Evolutionary conservation across 2,888 invertebrate genomes (phyloP).

Genomic region (Lasioglossum vierecki): DNA sequence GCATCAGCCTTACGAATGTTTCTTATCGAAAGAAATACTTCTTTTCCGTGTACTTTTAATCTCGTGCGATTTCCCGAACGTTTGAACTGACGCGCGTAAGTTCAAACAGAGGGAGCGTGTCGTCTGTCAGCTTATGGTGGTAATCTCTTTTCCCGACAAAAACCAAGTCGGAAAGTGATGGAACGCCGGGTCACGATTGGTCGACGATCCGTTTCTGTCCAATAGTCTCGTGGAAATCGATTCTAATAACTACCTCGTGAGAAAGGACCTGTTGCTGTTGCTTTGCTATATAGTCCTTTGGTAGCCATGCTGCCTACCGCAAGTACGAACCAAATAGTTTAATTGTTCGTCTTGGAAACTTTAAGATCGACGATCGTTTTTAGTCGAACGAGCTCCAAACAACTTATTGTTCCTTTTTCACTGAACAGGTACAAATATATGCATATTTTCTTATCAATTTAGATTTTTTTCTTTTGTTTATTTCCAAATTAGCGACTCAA

Average conservation of each 20-base stretch:
- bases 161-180: neutral
- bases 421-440: slow-evolving; percentile 33
- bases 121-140: neutral
- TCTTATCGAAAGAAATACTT: neutral
- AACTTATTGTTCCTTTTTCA: neutral
- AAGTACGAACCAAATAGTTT: slow-evolving; percentile 24
- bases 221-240: slow-evolving; percentile 39
- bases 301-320: slow-evolving; percentile 36
- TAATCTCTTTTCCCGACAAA: slow-evolving; percentile 22
- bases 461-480: slow-evolving; percentile 22
- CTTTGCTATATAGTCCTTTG: slow-evolving; percentile 28
- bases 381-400: neutral
- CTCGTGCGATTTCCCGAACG: neutral
- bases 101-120: slow-evolving; percentile 24
- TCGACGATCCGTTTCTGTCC: slow-evolving; percentile 33
- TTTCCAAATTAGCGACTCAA: slow-evolving; percentile 14
- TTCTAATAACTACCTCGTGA: slow-evolving; percentile 17
- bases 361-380: slow-evolving; percentile 11
- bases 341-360: slow-evolving; percentile 15
- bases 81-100: slow-evolving; percentile 48
- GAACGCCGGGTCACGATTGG: slow-evolving; percentile 43
- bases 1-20: neutral
- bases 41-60: neutral
- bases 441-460: slow-evolving; percentile 4
- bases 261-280: slow-evolving; percentile 55